Evolutionary conservation across 2,888 invertebrate genomes (phyloP).

Genomic region (Nomada lathburiana): DNA sequence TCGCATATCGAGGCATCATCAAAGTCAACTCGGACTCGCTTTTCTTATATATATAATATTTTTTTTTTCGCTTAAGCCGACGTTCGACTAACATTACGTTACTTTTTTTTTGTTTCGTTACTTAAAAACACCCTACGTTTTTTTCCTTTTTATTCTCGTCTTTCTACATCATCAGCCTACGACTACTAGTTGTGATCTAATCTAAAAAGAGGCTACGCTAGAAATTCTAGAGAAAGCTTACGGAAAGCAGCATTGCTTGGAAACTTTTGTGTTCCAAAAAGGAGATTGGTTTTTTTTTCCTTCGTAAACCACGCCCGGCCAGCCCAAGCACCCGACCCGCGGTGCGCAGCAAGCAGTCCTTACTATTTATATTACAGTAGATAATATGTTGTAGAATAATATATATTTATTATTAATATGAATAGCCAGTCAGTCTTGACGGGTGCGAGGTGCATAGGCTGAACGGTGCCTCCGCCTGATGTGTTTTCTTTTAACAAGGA

Average conservation of each 20-base stretch:
- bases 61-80: slow-evolving; percentile 76
- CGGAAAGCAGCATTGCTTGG: slow-evolving; percentile 78
- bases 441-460: slow-evolving; percentile 81
- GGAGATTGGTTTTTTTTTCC: slow-evolving; percentile 40
- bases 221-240: slow-evolving; percentile 79
- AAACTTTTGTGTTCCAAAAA: slow-evolving; percentile 60
- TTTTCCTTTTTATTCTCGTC: slow-evolving; percentile 68
- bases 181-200: slow-evolving; percentile 70
- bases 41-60: slow-evolving; percentile 35
- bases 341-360: slow-evolving; percentile 82
- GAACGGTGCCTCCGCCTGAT: slow-evolving; percentile 76
- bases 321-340: slow-evolving; percentile 82
- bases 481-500: slow-evolving; percentile 54
- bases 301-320: slow-evolving; percentile 74
- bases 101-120: slow-evolving; percentile 61
- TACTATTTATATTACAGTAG: slow-evolving; percentile 79
- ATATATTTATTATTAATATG: slow-evolving; percentile 77
- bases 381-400: slow-evolving; percentile 75
- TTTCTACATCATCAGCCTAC: slow-evolving; percentile 71
- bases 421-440: slow-evolving; percentile 83
- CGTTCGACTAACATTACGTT: slow-evolving; percentile 73
- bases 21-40: slow-evolving; percentile 73
- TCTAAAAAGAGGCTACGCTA: slow-evolving; percentile 76
- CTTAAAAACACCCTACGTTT: slow-evolving; percentile 82
- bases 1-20: slow-evolving; percentile 64